phyloP scores from a whole-genome alignment of 2,797 vertebrate species.

The Acanthurus lineatus region DNA sequence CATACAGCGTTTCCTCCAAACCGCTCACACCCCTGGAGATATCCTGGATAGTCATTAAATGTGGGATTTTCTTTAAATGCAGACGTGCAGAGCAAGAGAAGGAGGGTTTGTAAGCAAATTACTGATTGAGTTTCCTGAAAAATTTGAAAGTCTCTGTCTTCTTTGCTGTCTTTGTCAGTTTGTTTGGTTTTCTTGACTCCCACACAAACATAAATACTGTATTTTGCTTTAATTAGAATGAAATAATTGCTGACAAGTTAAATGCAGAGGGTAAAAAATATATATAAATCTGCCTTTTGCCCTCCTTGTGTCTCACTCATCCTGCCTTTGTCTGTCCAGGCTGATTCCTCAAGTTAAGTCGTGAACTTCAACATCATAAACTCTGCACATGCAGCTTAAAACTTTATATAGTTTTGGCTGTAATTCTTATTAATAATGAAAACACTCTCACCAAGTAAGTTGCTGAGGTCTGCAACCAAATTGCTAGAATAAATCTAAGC shows the following conservation, averaged over 20 bases:
- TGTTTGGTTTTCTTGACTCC: background rate
- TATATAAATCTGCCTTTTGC: background rate
- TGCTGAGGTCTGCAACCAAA: background rate
- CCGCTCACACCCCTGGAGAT: constrained; percentile 19
- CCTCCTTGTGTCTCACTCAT: constrained; percentile 3
- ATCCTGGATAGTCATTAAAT: constrained; percentile 41
- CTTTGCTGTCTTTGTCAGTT: constrained; percentile 11
- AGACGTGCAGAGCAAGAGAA: background rate
- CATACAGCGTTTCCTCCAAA: constrained; percentile 46
- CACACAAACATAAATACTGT: constrained; percentile 11
- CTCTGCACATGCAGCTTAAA: constrained; percentile 7
- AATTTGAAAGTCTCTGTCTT: constrained; percentile 23
- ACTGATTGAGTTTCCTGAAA: constrained; percentile 38
- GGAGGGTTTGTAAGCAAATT: too few relatives aligned
- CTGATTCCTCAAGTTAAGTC: constrained; percentile 35
- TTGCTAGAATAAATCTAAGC: too few relatives aligned
- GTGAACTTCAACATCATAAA: constrained; percentile 40
- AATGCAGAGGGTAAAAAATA: constrained; percentile 5
- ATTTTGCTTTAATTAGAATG: constrained; percentile 26
- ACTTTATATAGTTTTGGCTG: constrained; percentile 7
- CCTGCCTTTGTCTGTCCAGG: background rate
- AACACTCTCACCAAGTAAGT: background rate
- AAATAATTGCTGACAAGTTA: constrained; percentile 26
- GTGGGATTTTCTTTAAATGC: constrained; percentile 30
- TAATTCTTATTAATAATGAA: background rate